Evolutionary conservation across 1,140 invertebrate genomes (phyloP).

Genomic region (Steinernema feltiae): DNA sequence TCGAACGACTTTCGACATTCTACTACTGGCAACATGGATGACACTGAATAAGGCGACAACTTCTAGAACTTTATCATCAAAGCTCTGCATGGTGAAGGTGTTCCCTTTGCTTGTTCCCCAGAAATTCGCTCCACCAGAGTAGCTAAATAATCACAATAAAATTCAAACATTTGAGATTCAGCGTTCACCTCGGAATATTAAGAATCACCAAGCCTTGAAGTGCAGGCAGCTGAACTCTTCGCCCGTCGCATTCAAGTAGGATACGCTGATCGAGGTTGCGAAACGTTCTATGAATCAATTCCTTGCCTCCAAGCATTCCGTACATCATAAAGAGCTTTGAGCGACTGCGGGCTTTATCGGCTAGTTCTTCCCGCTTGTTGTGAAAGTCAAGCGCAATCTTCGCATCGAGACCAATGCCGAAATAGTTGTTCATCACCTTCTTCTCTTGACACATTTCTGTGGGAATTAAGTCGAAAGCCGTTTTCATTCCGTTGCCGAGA

Average conservation of each 20-base stretch:
- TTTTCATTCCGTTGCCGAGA: background rate
- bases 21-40: slow-evolving; percentile 89
- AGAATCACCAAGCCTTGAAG: slow-evolving; percentile 91
- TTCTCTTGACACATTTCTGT: slow-evolving; percentile 64
- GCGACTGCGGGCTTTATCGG: slow-evolving; percentile 80
- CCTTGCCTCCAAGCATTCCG: slow-evolving; percentile 85
- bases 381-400: slow-evolving; percentile 95
- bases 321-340: slow-evolving; percentile 94
- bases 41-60: slow-evolving; percentile 93
- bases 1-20: slow-evolving; percentile 70
- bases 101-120: slow-evolving; percentile 87
- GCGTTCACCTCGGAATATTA: slow-evolving; percentile 78
- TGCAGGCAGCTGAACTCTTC: slow-evolving; percentile 80
- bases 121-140: slow-evolving; percentile 96
- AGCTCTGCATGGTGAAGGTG: slow-evolving; percentile 78
- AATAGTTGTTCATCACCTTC: slow-evolving; percentile 98
- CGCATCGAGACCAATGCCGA: slow-evolving; percentile 96
- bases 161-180: background rate
- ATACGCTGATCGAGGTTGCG: slow-evolving; percentile 92
- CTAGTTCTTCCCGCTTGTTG: slow-evolving; percentile 90
- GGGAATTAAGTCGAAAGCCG: slow-evolving; percentile 15
- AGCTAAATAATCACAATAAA: slow-evolving; percentile 64
- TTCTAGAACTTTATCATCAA: slow-evolving; percentile 82
- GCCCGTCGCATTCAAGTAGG: slow-evolving; percentile 83
- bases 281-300: slow-evolving; percentile 74